Base-by-base conservation (phyloP, 2,888 invertebrate genomes). In the Morpho deidamia region DNA sequence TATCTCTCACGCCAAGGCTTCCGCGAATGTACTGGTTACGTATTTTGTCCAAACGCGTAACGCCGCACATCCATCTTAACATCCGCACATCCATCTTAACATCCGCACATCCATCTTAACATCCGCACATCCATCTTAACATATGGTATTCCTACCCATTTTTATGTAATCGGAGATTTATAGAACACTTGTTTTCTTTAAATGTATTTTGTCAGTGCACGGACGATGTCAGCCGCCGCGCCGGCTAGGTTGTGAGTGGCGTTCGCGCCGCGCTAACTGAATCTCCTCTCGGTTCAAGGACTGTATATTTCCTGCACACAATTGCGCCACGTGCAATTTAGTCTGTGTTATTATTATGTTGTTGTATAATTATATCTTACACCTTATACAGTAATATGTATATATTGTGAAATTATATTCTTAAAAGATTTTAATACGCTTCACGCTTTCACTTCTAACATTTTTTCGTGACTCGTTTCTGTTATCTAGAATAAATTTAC, bases 401-500 rank as follows among this genome's bases (percentile, higher is more conserved):
- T 79, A 81, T 88, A 88, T 81, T 85, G 85, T 86, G 85, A 81
- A 83, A 85, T 83, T 85, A 82, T 87, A 88, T 86, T 85, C 83
- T 78, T 87, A 84, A 84, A 83, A 78, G 72, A 75, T 70, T 74
- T 78, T 83, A 84, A 87, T 88, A 88, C 88, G 89, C 88, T 89
- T 89, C 86, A 85, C 76, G 87, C 88, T 88, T 86, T 81, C 83
- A 81, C 79, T 83, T 87, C 82, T 83, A 83, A 85, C 78, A 81
- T 74, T 78, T 82, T 82, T 84, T 85, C 83, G 85, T 87, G 84
- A 85, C 82, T 86, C 81, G 88, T 89, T 89, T 87, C 83, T 87
- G 89, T 88, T 89, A 86, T 86, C 82, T 89, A 89, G 89, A 81
- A 76, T 88, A 89, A 88, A 89, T 89, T 86, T 89, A 88, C 85